A percentile compares a stretch with the other conserved stretches of the same genome.
These are phyloP conservation scores for Hypercompe scribonia DNA, from an alignment of 2,888 invertebrate genomes.

Conservation along the genomic window DNA sequence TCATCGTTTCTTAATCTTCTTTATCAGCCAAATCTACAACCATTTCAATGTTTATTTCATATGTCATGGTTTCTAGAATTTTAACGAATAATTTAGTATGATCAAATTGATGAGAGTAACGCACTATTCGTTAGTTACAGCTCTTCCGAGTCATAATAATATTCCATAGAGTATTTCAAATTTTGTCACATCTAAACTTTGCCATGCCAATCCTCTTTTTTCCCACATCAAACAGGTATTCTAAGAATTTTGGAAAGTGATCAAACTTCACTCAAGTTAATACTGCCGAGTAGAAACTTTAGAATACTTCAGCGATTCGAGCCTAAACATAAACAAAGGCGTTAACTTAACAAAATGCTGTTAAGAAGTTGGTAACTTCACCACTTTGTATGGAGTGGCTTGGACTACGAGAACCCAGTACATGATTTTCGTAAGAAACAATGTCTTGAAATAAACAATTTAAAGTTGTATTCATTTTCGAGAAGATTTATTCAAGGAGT, in stretches of 20 bases:
- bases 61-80: not conserved
- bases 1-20: not conserved
- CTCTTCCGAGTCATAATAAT: not conserved
- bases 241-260: slow-evolving; percentile 20
- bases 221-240: slow-evolving; percentile 15
- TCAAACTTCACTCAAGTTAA: slow-evolving; percentile 39
- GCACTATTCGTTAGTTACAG: not conserved
- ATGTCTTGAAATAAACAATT: slow-evolving; percentile 30
- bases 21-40: not conserved
- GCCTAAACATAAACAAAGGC: slow-evolving; percentile 52
- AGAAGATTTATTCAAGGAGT: not conserved
- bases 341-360: slow-evolving; percentile 50
- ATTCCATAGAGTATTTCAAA: slow-evolving; percentile 11
- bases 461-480: slow-evolving; percentile 30
- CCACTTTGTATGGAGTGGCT: slow-evolving; percentile 34
- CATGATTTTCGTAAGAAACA: slow-evolving; percentile 51
- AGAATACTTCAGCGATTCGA: slow-evolving; percentile 48
- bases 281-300: slow-evolving; percentile 41
- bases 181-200: slow-evolving; percentile 3
- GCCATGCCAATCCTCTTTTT: slow-evolving; percentile 17
- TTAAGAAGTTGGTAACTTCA: slow-evolving; percentile 55
- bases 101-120: not conserved
- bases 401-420: slow-evolving; percentile 45
- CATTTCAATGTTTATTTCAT: too few relatives aligned
- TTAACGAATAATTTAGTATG: not conserved